These are phyloP conservation scores for Smittia sp. DNA, from an alignment of 2,888 invertebrate species.

Conservation along the genomic window DNA sequence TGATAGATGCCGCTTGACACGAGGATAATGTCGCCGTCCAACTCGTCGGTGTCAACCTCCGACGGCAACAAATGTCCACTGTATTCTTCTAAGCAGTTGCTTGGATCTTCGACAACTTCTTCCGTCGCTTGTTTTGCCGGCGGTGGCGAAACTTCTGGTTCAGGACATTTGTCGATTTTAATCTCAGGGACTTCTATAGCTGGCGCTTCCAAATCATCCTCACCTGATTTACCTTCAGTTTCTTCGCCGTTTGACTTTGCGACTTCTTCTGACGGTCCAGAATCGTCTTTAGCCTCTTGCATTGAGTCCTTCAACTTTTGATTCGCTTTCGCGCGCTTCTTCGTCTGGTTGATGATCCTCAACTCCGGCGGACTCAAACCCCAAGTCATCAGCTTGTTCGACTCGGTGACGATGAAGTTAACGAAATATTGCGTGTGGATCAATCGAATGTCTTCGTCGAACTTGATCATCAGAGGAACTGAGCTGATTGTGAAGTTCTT, in stretches of 20 bases:
- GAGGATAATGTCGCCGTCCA: conserved; percentile 60
- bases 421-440: conserved; percentile 69
- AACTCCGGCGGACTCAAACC: conserved; percentile 74
- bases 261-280: conserved; percentile 26
- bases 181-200: conserved; percentile 24
- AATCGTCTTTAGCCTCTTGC: conserved; percentile 44
- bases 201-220: neutral
- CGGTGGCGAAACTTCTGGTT: neutral
- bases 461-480: conserved; percentile 53
- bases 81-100: conserved; percentile 41
- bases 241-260: conserved; percentile 17
- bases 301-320: conserved; percentile 55
- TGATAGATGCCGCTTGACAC: conserved; percentile 80
- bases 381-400: conserved; percentile 70
- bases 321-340: conserved; percentile 58
- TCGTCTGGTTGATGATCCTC: conserved; percentile 63
- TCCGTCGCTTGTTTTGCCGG: neutral
- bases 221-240: conserved; percentile 16
- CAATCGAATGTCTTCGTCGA: conserved; percentile 52
- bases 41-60: conserved; percentile 61
- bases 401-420: conserved; percentile 64
- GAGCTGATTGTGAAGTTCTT: conserved; percentile 43
- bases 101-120: conserved; percentile 10
- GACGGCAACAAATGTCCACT: conserved; percentile 61
- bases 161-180: conserved; percentile 32